Conservation (phyloP, 2,888 invertebrate genomes). For the Lasioglossum oenotherae region DNA sequence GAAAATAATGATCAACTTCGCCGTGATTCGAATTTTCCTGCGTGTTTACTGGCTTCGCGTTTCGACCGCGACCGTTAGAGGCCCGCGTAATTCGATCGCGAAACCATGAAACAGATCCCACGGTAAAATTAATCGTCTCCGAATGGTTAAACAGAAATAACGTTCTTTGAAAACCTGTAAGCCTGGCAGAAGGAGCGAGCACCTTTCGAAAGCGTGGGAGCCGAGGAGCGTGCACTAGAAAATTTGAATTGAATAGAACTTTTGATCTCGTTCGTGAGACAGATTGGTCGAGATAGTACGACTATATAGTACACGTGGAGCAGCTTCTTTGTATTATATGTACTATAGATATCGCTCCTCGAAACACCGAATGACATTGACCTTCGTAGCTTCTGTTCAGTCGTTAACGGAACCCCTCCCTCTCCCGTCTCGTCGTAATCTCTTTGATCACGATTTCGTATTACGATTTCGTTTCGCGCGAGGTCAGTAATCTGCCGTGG, state of each 20-base stretch:
- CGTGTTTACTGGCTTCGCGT: neutral
- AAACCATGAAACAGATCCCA: conserved; percentile 15
- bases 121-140: neutral
- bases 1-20: neutral
- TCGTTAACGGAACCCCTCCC: neutral
- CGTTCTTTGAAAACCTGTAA: neutral
- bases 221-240: neutral
- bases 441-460: neutral
- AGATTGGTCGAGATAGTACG: conserved; percentile 17
- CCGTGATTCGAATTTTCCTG: neutral
- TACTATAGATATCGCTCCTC: neutral
- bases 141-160: neutral
- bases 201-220: neutral
- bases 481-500: neutral
- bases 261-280: conserved; percentile 31
- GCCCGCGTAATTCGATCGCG: conserved; percentile 18
- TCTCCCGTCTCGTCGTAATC: neutral
- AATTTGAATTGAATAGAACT: conserved; percentile 29
- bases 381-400: conserved; percentile 16
- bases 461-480: neutral
- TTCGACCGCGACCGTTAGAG: neutral
- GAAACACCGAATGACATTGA: conserved; percentile 18
- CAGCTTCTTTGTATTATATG: conserved; percentile 7
- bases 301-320: conserved; percentile 11
- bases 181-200: neutral